These are phyloP conservation scores for Ophonus ardosiacus DNA, from an alignment of 2,888 invertebrate genomes.

Conservation along the genomic window DNA sequence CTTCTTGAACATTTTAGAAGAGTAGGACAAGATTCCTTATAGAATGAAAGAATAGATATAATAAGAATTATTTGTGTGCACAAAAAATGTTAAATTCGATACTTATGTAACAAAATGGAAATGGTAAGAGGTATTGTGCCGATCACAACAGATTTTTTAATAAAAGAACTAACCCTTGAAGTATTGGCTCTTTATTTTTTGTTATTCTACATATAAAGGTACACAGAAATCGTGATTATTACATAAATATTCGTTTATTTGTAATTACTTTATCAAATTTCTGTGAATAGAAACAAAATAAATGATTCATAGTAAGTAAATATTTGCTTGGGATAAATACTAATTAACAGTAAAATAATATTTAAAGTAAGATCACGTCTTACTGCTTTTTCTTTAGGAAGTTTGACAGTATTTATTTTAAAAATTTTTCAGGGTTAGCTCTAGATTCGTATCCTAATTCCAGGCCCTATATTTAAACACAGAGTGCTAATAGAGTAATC, in stretches of 20 bases:
- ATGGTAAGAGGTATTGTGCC: no score
- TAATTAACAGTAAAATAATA: neutral
- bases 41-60: no score
- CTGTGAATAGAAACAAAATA: neutral
- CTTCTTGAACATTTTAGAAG: no score
- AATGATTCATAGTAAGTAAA: neutral
- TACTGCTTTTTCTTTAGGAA: neutral
- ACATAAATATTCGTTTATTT: neutral
- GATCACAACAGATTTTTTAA: no score
- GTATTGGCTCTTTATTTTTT: no score
- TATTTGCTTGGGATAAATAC: neutral
- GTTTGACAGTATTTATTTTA: neutral
- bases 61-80: no score
- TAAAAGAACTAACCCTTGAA: no score
- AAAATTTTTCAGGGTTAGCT: slow-evolving; percentile 31
- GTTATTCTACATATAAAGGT: neutral
- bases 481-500: slow-evolving; percentile 34
- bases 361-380: neutral
- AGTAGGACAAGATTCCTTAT: no score
- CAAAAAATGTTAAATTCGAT: no score
- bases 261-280: neutral
- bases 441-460: slow-evolving; percentile 28
- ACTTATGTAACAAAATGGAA: no score
- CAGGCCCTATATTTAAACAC: slow-evolving; percentile 29
- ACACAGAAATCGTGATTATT: neutral